These are phyloP conservation scores for Drosophila hydei DNA, from an alignment of 1,140 invertebrate genomes.

Conservation along the genomic window DNA sequence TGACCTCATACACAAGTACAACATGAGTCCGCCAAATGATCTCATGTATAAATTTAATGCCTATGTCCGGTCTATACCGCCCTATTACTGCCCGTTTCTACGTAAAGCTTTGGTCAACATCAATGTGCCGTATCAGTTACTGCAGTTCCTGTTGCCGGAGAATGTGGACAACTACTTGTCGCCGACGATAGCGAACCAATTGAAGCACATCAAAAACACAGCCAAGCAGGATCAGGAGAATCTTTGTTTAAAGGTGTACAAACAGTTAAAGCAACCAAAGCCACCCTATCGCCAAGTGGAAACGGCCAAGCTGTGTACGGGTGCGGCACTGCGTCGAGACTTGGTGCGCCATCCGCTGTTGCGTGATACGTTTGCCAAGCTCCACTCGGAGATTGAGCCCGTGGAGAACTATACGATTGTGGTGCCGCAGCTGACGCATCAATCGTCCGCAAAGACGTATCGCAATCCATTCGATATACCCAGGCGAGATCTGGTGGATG, in stretches of 20 bases:
- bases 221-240: conserved; percentile 98
- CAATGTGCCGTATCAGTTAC: conserved; percentile 91
- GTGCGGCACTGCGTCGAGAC: conserved; percentile 86
- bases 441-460: conserved; percentile 85
- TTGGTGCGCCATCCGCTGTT: conserved; percentile 91
- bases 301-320: conserved; percentile 84
- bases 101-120: conserved; percentile 95
- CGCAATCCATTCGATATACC: conserved; percentile 98
- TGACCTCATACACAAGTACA: conserved; percentile 95
- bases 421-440: conserved; percentile 85
- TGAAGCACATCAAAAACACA: conserved; percentile 97
- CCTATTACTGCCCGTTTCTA: conserved; percentile 96
- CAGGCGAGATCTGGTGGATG: conserved; percentile 92
- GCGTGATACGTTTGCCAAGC: conserved; percentile 91
- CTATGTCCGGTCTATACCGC: conserved; percentile 97
- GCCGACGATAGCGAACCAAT: conserved; percentile 96
- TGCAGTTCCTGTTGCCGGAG: conserved; percentile 94
- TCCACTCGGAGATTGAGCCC: conserved; percentile 91
- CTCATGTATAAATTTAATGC: conserved; percentile 96
- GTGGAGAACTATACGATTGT: conserved; percentile 94
- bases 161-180: conserved; percentile 96
- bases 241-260: conserved; percentile 87
- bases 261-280: conserved; percentile 84
- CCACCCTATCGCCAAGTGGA: conserved; percentile 87
- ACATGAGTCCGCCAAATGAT: conserved; percentile 94